Evolutionary conservation across 2,797 vertebrate species (phyloP).

Genomic region (Sternarchorhynchus goeldii): DNA sequence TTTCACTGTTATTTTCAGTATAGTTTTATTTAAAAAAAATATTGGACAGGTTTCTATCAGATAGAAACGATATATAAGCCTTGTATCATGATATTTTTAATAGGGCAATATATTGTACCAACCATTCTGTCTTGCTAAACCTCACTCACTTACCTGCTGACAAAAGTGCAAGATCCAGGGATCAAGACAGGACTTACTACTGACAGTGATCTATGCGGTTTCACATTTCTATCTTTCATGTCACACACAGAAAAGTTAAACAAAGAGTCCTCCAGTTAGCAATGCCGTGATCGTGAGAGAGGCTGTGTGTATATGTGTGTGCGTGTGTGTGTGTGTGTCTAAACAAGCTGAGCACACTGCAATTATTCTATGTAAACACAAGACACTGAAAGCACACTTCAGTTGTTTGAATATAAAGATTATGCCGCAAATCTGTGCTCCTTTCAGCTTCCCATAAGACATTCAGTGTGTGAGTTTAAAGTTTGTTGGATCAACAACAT

Average conservation of each 20-base stretch:
- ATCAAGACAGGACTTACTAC: constrained; percentile 33
- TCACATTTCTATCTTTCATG: constrained; percentile 55
- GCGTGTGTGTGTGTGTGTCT: constrained; percentile 24
- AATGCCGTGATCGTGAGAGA: constrained; percentile 31
- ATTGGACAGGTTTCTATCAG: not conserved
- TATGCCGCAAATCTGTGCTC: constrained; percentile 36
- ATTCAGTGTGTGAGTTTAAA: constrained; percentile 25
- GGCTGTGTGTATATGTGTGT: not conserved
- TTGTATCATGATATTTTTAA: not conserved
- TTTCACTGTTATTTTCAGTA: too few species aligned
- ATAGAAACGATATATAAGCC: too few species aligned
- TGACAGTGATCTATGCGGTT: constrained; percentile 37
- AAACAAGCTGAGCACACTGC: constrained; percentile 41
- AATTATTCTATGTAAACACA: constrained; percentile 51
- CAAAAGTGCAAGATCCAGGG: constrained; percentile 19
- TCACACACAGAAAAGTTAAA: constrained; percentile 55
- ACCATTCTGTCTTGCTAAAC: not conserved
- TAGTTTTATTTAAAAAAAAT: not conserved
- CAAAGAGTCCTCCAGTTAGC: constrained; percentile 31
- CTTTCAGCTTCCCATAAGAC: constrained; percentile 25
- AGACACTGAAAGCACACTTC: constrained; percentile 32
- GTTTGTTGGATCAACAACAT: constrained; percentile 37
- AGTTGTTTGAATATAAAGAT: constrained; percentile 46
- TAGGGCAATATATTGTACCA: not conserved
- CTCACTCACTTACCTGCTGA: constrained; percentile 23